These are phyloP conservation scores for Limnephilus rhombicus DNA, from an alignment of 2,888 invertebrate genomes.

Conservation along the genomic window DNA sequence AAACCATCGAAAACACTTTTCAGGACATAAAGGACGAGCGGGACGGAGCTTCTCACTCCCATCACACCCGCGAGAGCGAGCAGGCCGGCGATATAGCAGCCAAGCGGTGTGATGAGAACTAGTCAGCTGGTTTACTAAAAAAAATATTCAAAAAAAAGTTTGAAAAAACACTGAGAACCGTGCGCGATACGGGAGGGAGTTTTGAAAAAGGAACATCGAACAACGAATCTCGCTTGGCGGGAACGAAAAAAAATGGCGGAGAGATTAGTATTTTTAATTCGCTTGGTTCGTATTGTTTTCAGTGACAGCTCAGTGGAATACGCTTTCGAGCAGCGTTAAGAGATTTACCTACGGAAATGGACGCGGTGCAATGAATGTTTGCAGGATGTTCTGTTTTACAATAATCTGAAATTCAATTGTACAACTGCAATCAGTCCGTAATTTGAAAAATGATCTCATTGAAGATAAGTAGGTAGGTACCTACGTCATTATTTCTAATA, in stretches of 20 bases:
- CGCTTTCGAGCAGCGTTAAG: conserved; percentile 60
- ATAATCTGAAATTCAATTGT: neutral
- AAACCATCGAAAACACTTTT: conserved; percentile 66
- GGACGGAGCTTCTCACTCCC: conserved; percentile 57
- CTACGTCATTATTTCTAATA: no score
- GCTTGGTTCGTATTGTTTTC: conserved; percentile 61
- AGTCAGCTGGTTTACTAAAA: conserved; percentile 65
- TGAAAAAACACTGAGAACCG: conserved; percentile 41
- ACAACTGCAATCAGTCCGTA: no score
- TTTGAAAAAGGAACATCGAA: conserved; percentile 58
- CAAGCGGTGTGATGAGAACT: conserved; percentile 64
- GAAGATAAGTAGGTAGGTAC: no score
- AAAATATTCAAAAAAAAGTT: conserved; percentile 50
- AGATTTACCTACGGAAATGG: conserved; percentile 62
- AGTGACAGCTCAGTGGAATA: conserved; percentile 46
- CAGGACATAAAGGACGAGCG: conserved; percentile 62
- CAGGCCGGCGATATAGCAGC: conserved; percentile 40
- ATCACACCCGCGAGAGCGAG: conserved; percentile 23
- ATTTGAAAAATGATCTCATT: no score
- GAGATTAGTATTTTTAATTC: conserved; percentile 65
- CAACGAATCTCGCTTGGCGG: conserved; percentile 59
- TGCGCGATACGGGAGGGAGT: conserved; percentile 56
- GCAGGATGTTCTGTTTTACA: neutral
- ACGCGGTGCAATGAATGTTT: neutral
- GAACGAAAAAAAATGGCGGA: conserved; percentile 56